These are phyloP conservation scores for Drosophila subobscura DNA, from an alignment of 1,140 invertebrate genomes.

Conservation along the genomic window DNA sequence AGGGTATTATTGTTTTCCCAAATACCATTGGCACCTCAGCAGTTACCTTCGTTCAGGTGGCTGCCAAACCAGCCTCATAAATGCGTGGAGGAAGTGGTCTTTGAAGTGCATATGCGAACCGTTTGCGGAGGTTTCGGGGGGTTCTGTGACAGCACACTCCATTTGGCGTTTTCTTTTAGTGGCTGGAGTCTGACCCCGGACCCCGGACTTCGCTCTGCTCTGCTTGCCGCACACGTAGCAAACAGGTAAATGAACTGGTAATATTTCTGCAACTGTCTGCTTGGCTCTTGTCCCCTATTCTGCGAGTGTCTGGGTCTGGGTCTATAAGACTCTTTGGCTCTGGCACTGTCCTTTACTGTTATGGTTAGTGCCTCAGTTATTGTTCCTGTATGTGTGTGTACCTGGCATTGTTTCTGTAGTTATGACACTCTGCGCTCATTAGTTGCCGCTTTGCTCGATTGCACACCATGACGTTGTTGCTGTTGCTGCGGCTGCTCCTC, in stretches of 20 bases:
- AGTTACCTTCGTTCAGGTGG: neutral
- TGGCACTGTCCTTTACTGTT: conserved; percentile 57
- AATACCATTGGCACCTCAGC: conserved; percentile 39
- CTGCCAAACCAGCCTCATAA: conserved; percentile 25
- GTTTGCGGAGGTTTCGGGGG: conserved; percentile 9
- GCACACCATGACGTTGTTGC: conserved; percentile 35
- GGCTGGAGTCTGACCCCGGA: conserved; percentile 24
- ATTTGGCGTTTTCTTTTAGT: conserved; percentile 69
- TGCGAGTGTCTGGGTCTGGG: conserved; percentile 1
- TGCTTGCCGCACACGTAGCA: conserved; percentile 52
- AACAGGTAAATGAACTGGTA: conserved; percentile 75
- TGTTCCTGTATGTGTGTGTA: conserved; percentile 26
- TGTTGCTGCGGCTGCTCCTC: neutral
- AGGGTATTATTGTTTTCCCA: conserved; percentile 20
- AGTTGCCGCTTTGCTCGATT: conserved; percentile 75
- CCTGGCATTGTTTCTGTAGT: conserved; percentile 55
- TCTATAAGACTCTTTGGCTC: conserved; percentile 36
- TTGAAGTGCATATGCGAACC: conserved; percentile 42
- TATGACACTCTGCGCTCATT: conserved; percentile 78
- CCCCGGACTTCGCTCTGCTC: conserved; percentile 18
- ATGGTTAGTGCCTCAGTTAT: conserved; percentile 37
- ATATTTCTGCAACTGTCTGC: conserved; percentile 31
- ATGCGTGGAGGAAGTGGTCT: conserved; percentile 26
- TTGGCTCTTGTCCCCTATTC: neutral
- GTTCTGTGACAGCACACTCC: conserved; percentile 19